Base-by-base conservation (phyloP, 2,113 vertebrate genomes). In the Zapornia atra region DNA sequence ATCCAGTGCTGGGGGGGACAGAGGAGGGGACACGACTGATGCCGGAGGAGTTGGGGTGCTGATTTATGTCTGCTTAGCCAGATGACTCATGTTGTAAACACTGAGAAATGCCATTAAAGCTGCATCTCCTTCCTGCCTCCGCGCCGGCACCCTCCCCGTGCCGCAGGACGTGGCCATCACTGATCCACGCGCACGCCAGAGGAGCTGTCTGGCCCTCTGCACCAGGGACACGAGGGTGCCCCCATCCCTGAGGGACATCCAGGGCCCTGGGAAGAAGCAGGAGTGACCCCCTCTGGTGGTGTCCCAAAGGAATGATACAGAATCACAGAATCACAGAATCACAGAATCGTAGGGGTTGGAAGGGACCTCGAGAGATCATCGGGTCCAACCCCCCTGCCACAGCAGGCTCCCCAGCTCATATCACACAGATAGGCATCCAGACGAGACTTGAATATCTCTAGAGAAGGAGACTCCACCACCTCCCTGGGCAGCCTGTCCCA, bases 41-140 rank as follows among this genome's bases (percentile, higher is more conserved):
- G 70, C 70, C 4, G 6, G 21, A 64, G 75, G 84, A 82, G 40
- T 60, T 84, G 34, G 72, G 82, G 83, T n/a, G 31, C 92, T 97
- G 96, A 98, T 97, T 98, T 98, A 98, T 20, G 9, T 76, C 87
- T 90, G 81, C 73, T 92, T 82, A 82, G 78, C 88, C 1, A 14
- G 64, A 76, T 97, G 96, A 97, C 93, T 97, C 97, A 95, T 40
- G 68, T 82, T 86, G 90, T 94, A 96, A 95, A 96, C 94, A 93
- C 25, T 9, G 25, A 96, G 63, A 89, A 96, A 95, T 92, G 81
- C 89, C 92, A 94, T 97, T 96, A 97, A 93, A 94, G 85, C 91
- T 87, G 85, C 87, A 83, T 48, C 94, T 94, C 93, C 73, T 89
- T 73, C 53, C 59, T 80, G 69, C 88, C 54, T 80, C 72, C 64